phyloP scores from a whole-genome alignment of 2,113 vertebrate species.

The Corythaixoides concolor region DNA sequence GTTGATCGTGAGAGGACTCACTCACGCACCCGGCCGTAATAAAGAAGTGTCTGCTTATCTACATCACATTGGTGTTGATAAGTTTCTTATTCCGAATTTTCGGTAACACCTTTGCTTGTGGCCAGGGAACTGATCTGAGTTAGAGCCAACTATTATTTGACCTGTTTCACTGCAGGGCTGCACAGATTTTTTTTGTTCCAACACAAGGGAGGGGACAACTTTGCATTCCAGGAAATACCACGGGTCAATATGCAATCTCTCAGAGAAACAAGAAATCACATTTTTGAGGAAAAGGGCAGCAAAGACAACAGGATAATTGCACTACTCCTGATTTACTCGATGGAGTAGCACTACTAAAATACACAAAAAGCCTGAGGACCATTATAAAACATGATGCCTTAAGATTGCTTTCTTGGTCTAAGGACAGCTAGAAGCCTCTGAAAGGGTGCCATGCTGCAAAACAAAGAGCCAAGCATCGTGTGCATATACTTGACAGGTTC shows the following conservation, averaged over 20 bases:
- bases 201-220: rapidly evolving
- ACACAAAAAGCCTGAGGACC: not conserved
- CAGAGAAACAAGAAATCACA: not conserved
- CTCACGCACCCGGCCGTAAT: no score
- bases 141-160: not conserved
- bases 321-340: not conserved
- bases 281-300: not conserved
- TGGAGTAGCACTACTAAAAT: not conserved
- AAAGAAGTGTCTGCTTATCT: no score
- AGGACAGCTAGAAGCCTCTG: not conserved
- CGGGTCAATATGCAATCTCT: not conserved
- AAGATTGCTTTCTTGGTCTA: not conserved
- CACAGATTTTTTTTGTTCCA: not conserved
- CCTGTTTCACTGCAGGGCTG: not conserved
- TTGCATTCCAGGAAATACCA: not conserved
- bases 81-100: no score
- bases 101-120: slow-evolving; percentile 23
- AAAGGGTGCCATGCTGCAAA: not conserved
- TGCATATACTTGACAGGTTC: not conserved
- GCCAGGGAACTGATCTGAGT: not conserved
- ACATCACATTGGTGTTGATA: no score
- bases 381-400: not conserved
- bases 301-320: not conserved
- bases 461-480: not conserved
- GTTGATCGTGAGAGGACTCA: no score